Base-by-base conservation (phyloP, 1,140 invertebrate species). In the Orius insidiosus region DNA sequence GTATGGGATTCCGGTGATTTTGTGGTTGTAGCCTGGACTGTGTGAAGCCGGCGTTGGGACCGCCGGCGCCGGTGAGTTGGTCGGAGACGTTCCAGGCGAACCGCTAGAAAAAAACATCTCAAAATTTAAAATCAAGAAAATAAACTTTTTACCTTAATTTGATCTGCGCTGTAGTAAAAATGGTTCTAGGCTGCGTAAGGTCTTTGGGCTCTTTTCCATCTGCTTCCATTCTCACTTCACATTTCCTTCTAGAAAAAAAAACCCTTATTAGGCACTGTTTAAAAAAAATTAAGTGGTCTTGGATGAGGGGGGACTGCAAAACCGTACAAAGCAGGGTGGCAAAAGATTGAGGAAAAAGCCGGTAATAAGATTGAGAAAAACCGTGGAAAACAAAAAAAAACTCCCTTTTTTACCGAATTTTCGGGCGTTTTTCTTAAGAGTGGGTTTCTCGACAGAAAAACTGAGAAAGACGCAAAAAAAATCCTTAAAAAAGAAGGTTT, bases 1-100 rank as follows among this genome's bases (percentile, higher is more conserved):
- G 53, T 83, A 86, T 0, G 92, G 90, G 43, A 96, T 90, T 24
- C 88, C 87, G 8, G 75, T 74, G 57, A 82, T 79, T 60, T 77
- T 77, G 56, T 69, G 66, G 55, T 72, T 73, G 60, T 70, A 74
- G 53, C 57, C 60, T 54, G n/a, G 64, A 58, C 32, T 62, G 58
- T 43, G 66, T 62, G 41, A 64, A 60, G 5, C 58, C 60, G 42
- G 63, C 60, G 34, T 68, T 62, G 47, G 68, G 64, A 39, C 66
- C 35, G 75, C 74, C 18, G 75, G 74, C 19, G 74, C 74, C 37
- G 74, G 74, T 13, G 71, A 73, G 52, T 72, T 72, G 52, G 74
- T 74, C 35, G 74, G 74, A 48, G 75, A 77, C 38, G 75, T 75
- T 46, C 72, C 72, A 51, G 75, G 75, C 51, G 74, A 76, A 11